Percentiles rank a stretch among this genome's conserved stretches.
These are phyloP conservation scores for Antechinus flavipes DNA, from an alignment of 2,113 vertebrate species.

Conservation along the genomic window DNA sequence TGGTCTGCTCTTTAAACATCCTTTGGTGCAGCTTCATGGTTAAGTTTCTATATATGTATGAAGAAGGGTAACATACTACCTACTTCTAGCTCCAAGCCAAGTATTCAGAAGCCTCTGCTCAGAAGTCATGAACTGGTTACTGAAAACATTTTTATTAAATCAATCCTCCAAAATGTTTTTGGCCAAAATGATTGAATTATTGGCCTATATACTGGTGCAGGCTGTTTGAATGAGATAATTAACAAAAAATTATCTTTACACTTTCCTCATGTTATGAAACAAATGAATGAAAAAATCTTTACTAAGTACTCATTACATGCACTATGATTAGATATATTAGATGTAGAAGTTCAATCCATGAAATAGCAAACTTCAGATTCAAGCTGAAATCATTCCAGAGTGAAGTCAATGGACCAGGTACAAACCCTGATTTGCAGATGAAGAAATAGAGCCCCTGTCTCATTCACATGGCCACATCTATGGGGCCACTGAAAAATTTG, in stretches of 20 bases:
- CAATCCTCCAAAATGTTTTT: neutral
- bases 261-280: conserved; percentile 10
- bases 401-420: neutral
- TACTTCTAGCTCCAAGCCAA: neutral
- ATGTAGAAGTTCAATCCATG: neutral
- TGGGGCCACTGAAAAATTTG: neutral
- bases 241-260: neutral
- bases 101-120: neutral
- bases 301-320: neutral
- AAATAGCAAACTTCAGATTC: neutral
- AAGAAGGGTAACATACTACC: neutral
- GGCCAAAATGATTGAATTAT: neutral
- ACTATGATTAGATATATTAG: neutral
- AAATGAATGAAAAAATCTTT: neutral
- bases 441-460: neutral
- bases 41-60: neutral
- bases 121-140: neutral
- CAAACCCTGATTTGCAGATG: neutral
- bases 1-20: neutral
- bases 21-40: neutral
- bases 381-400: neutral
- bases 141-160: neutral
- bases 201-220: neutral
- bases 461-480: neutral
- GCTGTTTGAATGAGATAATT: neutral